Conservation (phyloP, 30 jellyfish, hydroid and myxozoan genomes). For the Pelagia noctiluca region DNA sequence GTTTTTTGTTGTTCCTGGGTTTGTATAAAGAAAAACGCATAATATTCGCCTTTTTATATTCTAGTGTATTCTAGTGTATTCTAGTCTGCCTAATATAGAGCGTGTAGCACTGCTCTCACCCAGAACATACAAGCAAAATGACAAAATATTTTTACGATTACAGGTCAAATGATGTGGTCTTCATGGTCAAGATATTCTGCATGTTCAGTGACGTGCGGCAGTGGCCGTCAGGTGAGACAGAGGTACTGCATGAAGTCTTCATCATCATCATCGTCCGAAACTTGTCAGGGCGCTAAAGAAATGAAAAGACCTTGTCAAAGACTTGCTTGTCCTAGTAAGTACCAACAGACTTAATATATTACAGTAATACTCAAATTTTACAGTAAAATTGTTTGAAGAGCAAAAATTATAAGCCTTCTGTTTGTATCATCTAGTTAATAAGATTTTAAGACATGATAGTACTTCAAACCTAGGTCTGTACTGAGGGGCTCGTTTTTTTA, state of each 20-base stretch:
- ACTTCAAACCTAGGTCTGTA: constrained; percentile 1
- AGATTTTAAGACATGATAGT: neutral
- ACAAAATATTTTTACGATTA: neutral
- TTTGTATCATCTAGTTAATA: neutral
- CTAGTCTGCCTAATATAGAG: neutral
- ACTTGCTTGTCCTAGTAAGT: constrained; percentile 81
- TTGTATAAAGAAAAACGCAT: neutral
- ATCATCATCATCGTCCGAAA: constrained; percentile 54
- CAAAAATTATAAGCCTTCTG: too few species aligned
- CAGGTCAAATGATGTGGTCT: constrained; percentile 77
- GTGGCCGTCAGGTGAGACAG: constrained; percentile 69
- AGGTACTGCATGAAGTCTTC: constrained; percentile 71
- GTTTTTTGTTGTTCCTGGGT: neutral
- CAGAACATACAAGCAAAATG: too few species aligned
- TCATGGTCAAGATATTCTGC: constrained; percentile 79
- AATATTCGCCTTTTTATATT: neutral
- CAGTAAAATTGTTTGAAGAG: neutral
- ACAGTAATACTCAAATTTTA: neutral
- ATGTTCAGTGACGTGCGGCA: constrained; percentile 87
- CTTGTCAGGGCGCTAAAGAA: constrained; percentile 79
- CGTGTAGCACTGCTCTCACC: neutral
- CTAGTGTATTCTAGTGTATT: neutral
- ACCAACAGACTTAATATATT: neutral
- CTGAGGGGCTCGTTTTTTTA: neutral
- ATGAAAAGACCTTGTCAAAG: constrained; percentile 80